Evolutionary conservation across 2,797 vertebrate species (phyloP), one percentile per base, ranked within the genome.

Genomic region (Acanthurus tractus): DNA sequence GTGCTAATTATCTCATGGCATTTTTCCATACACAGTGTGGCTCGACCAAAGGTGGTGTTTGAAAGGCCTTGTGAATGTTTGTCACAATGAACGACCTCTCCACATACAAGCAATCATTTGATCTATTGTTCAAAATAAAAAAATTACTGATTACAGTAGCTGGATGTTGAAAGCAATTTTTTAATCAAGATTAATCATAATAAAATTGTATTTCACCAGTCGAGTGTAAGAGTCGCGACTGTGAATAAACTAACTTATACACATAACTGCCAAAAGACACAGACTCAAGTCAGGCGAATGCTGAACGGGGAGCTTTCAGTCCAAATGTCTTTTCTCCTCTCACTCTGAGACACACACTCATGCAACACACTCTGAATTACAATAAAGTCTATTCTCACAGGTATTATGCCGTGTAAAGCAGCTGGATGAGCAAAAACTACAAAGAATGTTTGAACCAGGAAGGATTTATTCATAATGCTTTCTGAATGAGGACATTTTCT

Each of bases 401-500:
- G 13, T 44, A 20, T 59, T 62, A 46, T 63, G 6, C 69, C 52
- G 62, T 40, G 50, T 58, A 38, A 82, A 81, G 6, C 38, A 59
- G 67, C 36, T 17, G 2, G 13, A 52, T 23, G 34, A 34, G 12
- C 3, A 57, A 64, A 78, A 38, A 25, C 46, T 29, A 63, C 20
- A 73, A 63, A 79, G 25, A 34, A 17, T 15, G 14, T 50, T 70
- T 73, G 20, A 74, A 75, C n/a, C 17, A 15, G 5, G 29, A 14
- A 52, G 13, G 34, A 58, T 55, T 48, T 58, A 56, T 73, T 62
- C 52, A 56, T 20, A 23, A 23, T 50, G 18, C 63, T 61, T 71
- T 44, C 25, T 71, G 46, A 81, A 72, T 67, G 38, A 65, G 70
- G 46, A 79, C 34, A 23, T 58, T 18, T 64, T 76, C 63, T 65